Conservation (phyloP, 35 echinoderm and acorn worm genomes). For the Ophiothrix spiculata region DNA sequence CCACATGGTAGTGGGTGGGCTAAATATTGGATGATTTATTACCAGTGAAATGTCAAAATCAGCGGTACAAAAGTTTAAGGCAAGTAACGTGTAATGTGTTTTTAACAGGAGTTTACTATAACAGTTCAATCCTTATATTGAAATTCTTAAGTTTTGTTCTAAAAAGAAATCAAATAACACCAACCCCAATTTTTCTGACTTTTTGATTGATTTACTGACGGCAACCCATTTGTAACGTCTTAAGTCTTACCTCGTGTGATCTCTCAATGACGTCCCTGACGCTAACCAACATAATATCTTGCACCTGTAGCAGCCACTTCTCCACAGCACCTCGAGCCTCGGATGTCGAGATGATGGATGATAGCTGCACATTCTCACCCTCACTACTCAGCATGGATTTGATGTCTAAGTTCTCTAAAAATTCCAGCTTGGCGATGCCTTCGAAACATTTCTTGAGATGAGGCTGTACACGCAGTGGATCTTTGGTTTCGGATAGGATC, state of each 20-base stretch:
- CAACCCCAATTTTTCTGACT: no score
- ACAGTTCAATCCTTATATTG: no score
- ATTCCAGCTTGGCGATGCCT: conserved; percentile 96
- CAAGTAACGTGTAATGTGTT: no score
- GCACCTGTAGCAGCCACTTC: conserved; percentile 99
- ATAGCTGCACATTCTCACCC: conserved; percentile 85
- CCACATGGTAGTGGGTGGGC: no score
- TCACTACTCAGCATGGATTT: conserved; percentile 96
- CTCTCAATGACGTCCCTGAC: conserved; percentile 89
- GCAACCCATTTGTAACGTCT: neutral
- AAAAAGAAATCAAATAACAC: no score
- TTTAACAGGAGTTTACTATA: no score
- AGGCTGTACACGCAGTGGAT: conserved; percentile 93
- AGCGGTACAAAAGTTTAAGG: no score
- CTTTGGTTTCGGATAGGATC: conserved; percentile 97
- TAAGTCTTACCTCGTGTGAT: conserved; percentile 81
- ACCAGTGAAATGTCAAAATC: no score
- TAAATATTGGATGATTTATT: no score
- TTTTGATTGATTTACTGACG: no score
- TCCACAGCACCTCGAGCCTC: conserved; percentile 94
- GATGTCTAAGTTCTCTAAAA: conserved; percentile 77
- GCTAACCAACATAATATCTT: conserved; percentile 94
- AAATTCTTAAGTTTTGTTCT: no score
- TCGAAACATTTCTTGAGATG: conserved; percentile 99
- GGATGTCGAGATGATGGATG: conserved; percentile 75